phyloP scores from a whole-genome alignment of 2,113 vertebrate species.

The Regulus satrapa region DNA sequence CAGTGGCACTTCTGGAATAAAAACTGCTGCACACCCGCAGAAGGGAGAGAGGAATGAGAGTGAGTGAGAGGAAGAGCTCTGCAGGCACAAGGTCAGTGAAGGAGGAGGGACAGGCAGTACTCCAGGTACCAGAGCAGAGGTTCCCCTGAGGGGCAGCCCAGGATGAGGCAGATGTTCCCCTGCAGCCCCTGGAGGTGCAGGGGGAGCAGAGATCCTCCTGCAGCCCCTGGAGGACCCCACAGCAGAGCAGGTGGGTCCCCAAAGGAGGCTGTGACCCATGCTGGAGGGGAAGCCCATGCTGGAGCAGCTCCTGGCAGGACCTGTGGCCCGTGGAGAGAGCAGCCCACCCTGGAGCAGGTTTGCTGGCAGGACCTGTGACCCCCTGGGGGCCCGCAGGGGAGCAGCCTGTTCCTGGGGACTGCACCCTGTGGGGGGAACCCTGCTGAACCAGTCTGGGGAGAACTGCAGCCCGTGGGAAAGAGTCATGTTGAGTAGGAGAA shows the following conservation, averaged over 20 bases:
- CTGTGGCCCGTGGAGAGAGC: background rate
- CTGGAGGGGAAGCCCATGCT: rapidly evolving
- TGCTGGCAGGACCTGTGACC: background rate
- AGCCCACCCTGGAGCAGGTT: background rate
- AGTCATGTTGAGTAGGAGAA: background rate
- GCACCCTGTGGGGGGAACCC: background rate
- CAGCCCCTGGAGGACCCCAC: background rate
- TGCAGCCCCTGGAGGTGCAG: background rate
- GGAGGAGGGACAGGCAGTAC: background rate
- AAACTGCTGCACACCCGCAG: background rate
- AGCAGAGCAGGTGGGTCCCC: background rate
- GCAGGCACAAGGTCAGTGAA: background rate
- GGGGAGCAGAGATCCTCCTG: background rate
- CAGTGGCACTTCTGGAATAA: background rate
- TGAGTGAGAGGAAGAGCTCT: background rate
- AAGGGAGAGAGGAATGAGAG: background rate
- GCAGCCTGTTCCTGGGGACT: background rate
- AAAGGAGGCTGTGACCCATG: background rate
- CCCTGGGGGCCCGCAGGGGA: rapidly evolving
- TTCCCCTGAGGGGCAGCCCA: rapidly evolving
- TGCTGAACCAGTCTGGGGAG: rapidly evolving
- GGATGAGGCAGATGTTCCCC: background rate
- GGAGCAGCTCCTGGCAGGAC: background rate
- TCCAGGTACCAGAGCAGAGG: background rate
- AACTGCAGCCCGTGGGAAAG: background rate